Evolutionary conservation across 1,140 invertebrate species (phyloP).

Genomic region (Ceratitis capitata): DNA sequence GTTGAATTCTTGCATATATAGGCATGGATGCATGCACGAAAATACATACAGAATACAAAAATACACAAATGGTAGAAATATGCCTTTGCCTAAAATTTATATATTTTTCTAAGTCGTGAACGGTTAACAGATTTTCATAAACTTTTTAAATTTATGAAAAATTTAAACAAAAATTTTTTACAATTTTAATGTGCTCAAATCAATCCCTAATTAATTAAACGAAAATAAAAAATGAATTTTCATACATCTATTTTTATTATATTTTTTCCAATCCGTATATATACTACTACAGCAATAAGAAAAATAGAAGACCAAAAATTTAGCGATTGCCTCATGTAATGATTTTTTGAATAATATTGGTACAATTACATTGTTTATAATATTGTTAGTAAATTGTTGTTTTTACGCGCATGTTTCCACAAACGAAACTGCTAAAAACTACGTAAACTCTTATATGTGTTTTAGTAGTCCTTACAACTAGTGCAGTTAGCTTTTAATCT

Average conservation of each 20-base stretch:
- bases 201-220: too few relatives aligned
- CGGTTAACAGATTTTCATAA: too few relatives aligned
- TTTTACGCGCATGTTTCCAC: not conserved
- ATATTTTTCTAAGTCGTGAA: too few relatives aligned
- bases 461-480: conserved; percentile 27
- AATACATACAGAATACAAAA: too few relatives aligned
- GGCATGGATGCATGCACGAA: too few relatives aligned
- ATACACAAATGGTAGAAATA: too few relatives aligned
- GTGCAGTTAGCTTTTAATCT: conserved; percentile 6
- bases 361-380: not conserved
- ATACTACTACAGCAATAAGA: not conserved
- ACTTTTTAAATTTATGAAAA: too few relatives aligned
- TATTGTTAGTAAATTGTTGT: conserved; percentile 15
- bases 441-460: not conserved
- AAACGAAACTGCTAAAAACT: conserved; percentile 2
- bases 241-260: conserved; percentile 17
- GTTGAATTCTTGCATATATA: too few relatives aligned
- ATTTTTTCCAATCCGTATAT: not conserved
- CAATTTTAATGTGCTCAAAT: too few relatives aligned
- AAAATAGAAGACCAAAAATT: conserved; percentile 6
- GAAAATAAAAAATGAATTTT: too few relatives aligned
- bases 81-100: too few relatives aligned
- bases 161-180: too few relatives aligned
- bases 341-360: not conserved
- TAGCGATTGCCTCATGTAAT: not conserved